Base-by-base conservation (phyloP, 2,888 invertebrate species). In the Morpho deidamia region DNA sequence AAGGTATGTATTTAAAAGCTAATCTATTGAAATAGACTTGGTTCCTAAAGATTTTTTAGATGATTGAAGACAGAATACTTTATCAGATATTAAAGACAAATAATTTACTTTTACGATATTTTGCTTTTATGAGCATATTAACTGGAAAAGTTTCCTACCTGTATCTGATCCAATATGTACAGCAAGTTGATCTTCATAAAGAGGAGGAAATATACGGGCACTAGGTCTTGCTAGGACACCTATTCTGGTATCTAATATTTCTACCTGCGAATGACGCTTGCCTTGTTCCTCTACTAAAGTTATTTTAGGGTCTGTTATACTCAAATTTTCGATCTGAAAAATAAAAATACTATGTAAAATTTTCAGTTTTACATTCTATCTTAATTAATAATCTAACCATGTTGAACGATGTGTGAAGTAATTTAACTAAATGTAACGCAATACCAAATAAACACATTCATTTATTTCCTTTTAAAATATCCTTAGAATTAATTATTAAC, bases 181-280 rank as follows among this genome's bases (percentile, higher is more conserved):
- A 11, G 93, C 94, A 14, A 97, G 84, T 63, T 95, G 95, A 1
- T 95, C 96, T 50, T 93, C 93, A 72, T 97, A 95, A 23, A 97
- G 80, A 0, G 96, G 94, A 64, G 96, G 96, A 44, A 97, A 90
- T 2, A 96, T 94, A 61, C 95, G 92, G 0, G 96, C 95, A 43
- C 94, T 94, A 5, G 96, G 91, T 60, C 94, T 92, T 12, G 95
- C 94, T 38, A 96, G 81, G 0, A 94, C 94, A 5, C 96, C 97
- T 61, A 94, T 93, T 81, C 71, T 93, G 82, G 72, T 92, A 84
- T 70, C 92, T 47, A 95, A 74, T 66, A 95, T 95, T 71, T 95
- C 95, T 33, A 95, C 88, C 70, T 95, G 94, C 1, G 93, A 92
- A 64, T 92, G 93, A 8, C 93, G 90, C 68, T 94, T 94, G 57